phyloP scores from a whole-genome alignment of 2,797 vertebrate species.

The Cheirogaleus major region DNA sequence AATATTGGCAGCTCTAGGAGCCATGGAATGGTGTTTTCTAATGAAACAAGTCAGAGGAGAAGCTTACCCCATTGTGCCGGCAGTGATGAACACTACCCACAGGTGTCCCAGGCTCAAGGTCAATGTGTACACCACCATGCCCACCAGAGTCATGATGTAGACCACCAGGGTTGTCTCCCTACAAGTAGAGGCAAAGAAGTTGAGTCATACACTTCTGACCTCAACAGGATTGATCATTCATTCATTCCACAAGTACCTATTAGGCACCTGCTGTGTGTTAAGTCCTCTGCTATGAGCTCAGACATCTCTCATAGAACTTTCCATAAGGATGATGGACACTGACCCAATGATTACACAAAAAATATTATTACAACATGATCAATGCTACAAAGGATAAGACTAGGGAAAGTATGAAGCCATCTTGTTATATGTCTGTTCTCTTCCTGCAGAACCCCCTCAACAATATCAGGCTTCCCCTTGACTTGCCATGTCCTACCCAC shows the following conservation, averaged over 20 bases:
- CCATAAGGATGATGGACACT: background rate
- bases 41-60: background rate
- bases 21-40: background rate
- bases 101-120: slow-evolving; percentile 91
- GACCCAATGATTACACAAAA: background rate
- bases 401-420: background rate
- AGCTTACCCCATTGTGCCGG: slow-evolving; percentile 93
- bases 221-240: background rate
- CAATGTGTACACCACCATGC: slow-evolving; percentile 93
- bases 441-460: background rate
- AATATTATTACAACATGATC: background rate
- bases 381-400: background rate
- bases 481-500: no score
- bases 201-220: background rate
- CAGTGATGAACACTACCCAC: slow-evolving; percentile 96
- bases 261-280: no score
- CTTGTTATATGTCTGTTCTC: background rate
- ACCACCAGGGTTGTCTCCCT: slow-evolving; percentile 93
- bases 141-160: slow-evolving; percentile 92
- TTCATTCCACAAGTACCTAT: background rate
- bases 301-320: background rate
- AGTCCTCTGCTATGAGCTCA: background rate
- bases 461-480: background rate
- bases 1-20: background rate
- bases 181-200: slow-evolving; percentile 65